Base-by-base conservation (phyloP, 2,888 invertebrate genomes). In the Cerceris rybyensis region DNA sequence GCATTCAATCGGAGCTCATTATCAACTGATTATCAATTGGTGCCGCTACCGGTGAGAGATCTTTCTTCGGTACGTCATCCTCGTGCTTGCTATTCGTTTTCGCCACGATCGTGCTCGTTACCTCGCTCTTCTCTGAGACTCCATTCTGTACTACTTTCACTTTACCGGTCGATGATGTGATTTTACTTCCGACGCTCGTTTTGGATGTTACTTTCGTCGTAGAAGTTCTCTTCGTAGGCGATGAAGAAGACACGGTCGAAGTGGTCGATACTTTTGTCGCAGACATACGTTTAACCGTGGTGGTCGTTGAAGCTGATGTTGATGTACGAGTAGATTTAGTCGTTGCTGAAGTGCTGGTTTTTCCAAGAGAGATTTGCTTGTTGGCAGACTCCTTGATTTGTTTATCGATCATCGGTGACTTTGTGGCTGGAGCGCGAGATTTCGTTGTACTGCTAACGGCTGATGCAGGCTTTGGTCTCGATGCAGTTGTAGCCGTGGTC, bases 331-430 rank as follows among this genome's bases (percentile, higher is more conserved):
- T 78, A 7, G 84, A 82, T 63, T 81, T 89, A 16, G 88, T 70
- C 6, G 84, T 73, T 0, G 82, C 66, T 2, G 84, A 80, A 13
- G 78, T 89, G 91, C 93, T 85, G 89, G 93, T 81, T 91, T 94
- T 89, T 88, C 93, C 91, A 74, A 94, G 94, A 13, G 94, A 94
- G 87, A 96, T 94, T 88, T 95, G 94, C 88, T 95, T 96, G 91
- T 96, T 96, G 65, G 95, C 95, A 86, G 95, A 94, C 82, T 96
- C 96, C 91, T 96, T 96, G 81, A 93, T 94, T 88, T 95, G 95
- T 87, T 96, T 96, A 91, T 94, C 87, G 85, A 92, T 90, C 68
- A 90, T 85, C 5, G 90, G 90, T 0, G 89, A 87, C 69, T 91
- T 91, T 6, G 71, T 42, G 0, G 65, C 14, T 7, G 91, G 88